Conservation (phyloP, 2,113 vertebrate genomes). For the Paracanthobrama guichenoti region DNA sequence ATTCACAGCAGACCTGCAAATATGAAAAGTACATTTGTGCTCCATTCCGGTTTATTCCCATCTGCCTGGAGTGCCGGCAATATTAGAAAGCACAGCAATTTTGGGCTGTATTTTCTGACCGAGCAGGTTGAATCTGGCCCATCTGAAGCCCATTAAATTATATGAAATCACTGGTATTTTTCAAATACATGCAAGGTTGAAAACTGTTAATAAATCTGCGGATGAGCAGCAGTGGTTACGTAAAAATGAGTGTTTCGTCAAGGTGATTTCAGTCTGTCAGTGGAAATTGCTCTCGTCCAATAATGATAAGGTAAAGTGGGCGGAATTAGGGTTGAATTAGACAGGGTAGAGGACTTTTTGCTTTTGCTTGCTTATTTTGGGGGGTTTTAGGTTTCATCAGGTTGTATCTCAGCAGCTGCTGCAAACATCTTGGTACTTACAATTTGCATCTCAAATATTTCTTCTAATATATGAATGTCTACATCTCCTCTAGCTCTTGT, state of each 20-base stretch:
- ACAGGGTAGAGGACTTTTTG: slow-evolving; percentile 47
- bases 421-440: not conserved
- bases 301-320: slow-evolving; percentile 58
- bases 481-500: not conserved
- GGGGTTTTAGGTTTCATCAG: not conserved
- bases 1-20: slow-evolving; percentile 62
- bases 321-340: slow-evolving; percentile 54
- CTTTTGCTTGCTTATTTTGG: not conserved
- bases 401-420: not conserved
- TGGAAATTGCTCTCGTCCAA: slow-evolving; percentile 61
- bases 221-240: slow-evolving; percentile 53
- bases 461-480: not conserved
- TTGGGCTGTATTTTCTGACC: slow-evolving; percentile 64
- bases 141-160: slow-evolving; percentile 66
- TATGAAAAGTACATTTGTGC: slow-evolving; percentile 62
- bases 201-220: slow-evolving; percentile 66
- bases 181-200: slow-evolving; percentile 59
- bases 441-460: not conserved
- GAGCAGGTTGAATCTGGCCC: slow-evolving; percentile 63
- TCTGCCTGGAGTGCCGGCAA: slow-evolving; percentile 57
- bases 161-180: slow-evolving; percentile 65
- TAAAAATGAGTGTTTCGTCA: slow-evolving; percentile 58
- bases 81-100: slow-evolving; percentile 65
- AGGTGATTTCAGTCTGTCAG: slow-evolving; percentile 62
- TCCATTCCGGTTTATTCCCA: slow-evolving; percentile 61